Conservation (phyloP, 2,113 vertebrate genomes). For the Dicerorhinus sumatrensis region DNA sequence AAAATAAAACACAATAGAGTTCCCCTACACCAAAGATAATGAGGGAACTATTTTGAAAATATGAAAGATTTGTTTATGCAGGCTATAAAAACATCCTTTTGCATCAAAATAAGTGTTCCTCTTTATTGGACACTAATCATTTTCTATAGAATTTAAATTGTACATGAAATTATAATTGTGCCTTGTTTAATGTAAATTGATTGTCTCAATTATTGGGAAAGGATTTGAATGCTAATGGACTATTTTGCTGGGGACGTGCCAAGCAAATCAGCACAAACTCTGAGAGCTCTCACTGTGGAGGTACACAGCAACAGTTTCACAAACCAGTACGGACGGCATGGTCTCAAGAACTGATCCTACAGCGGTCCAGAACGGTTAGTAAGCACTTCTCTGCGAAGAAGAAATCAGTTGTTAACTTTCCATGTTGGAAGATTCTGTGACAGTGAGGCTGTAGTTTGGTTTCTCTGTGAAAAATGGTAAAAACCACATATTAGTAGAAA, state of each 20-base stretch:
- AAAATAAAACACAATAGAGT: slow-evolving; percentile 57
- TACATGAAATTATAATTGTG: slow-evolving; percentile 77
- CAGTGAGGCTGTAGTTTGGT: neutral
- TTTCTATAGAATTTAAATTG: slow-evolving; percentile 79
- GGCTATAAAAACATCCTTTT: slow-evolving; percentile 63
- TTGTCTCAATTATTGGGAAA: slow-evolving; percentile 78
- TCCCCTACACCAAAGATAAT: slow-evolving; percentile 45
- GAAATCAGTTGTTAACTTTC: neutral
- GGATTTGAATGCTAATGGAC: slow-evolving; percentile 79
- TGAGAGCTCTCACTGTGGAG: slow-evolving; percentile 59
- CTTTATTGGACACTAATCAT: slow-evolving; percentile 57
- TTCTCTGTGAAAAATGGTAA: neutral
- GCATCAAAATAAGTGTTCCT: slow-evolving; percentile 69
- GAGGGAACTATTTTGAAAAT: slow-evolving; percentile 71
- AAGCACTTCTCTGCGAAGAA: slow-evolving; percentile 9
- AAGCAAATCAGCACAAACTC: slow-evolving; percentile 75
- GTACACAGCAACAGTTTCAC: neutral
- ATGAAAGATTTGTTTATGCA: slow-evolving; percentile 75
- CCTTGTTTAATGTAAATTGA: slow-evolving; percentile 81
- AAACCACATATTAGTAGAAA: slow-evolving; percentile 1
- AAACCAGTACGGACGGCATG: neutral
- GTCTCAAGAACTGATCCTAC: neutral
- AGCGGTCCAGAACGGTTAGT: neutral
- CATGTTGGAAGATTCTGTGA: neutral
- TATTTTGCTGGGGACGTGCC: slow-evolving; percentile 66